Conservation (phyloP, 1,140 invertebrate species). For the Heliconius himera region DNA sequence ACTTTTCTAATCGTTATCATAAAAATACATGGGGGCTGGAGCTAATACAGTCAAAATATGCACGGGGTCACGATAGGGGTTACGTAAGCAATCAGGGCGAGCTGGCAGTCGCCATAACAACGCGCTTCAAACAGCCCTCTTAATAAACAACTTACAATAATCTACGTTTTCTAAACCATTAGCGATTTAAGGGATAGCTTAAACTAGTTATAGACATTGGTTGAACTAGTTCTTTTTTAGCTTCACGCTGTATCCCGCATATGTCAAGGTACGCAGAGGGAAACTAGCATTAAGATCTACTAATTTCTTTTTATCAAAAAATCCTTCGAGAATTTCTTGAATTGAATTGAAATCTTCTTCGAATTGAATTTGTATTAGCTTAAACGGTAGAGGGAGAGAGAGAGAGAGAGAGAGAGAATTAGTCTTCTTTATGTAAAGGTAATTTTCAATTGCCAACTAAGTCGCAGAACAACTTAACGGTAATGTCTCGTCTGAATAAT, state of each 20-base stretch:
- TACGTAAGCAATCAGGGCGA: slow-evolving; percentile 55
- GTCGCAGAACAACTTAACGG: slow-evolving; percentile 15
- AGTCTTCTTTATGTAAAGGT: not conserved
- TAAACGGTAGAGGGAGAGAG: not conserved
- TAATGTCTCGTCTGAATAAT: slow-evolving; percentile 45
- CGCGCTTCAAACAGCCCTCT: slow-evolving; percentile 50
- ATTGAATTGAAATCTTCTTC: no score
- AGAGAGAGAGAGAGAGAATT: not conserved
- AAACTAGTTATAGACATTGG: not conserved
- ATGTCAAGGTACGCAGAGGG: no score
- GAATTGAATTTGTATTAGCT: no score
- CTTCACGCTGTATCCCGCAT: no score
- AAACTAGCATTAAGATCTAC: no score
- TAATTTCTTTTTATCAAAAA: no score
- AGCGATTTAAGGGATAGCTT: not conserved
- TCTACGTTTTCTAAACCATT: not conserved
- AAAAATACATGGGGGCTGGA: slow-evolving; percentile 41
- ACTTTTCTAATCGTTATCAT: slow-evolving; percentile 44
- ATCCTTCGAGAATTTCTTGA: no score
- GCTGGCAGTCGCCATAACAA: slow-evolving; percentile 56
- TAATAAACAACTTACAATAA: slow-evolving; percentile 48
- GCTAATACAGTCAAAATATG: slow-evolving; percentile 40
- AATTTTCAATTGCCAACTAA: not conserved
- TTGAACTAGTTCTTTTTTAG: no score
- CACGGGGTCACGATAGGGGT: slow-evolving; percentile 48